Evolutionary conservation across 2,888 invertebrate species (phyloP).

Genomic region (Pseudococcus jackbeardsleyi): DNA sequence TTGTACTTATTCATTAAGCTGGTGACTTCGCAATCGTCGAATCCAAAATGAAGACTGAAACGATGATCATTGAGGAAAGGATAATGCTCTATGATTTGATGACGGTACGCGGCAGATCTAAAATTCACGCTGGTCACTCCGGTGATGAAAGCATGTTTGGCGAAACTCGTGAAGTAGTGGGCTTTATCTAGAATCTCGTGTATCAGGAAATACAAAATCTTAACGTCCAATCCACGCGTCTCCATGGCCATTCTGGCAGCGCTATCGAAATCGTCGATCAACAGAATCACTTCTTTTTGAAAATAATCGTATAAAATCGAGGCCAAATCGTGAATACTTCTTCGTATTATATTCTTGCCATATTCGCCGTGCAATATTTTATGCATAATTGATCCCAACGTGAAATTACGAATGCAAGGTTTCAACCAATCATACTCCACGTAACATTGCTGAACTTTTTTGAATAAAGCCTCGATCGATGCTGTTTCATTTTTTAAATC

Average conservation of each 20-base stretch:
- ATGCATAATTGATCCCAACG: not conserved
- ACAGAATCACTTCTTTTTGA: not conserved
- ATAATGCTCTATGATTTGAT: not conserved
- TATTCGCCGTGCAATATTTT: not conserved
- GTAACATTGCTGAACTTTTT: not conserved
- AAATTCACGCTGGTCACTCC: not conserved
- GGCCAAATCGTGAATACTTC: not conserved
- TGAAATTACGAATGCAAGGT: not conserved
- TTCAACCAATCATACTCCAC: not conserved
- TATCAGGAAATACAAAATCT: not conserved
- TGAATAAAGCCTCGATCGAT: not conserved
- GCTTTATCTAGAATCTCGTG: constrained; percentile 1
- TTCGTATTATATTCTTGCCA: not conserved
- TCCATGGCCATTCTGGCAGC: not conserved
- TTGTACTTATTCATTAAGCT: not conserved
- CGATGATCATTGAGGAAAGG: not conserved
- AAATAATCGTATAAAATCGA: not conserved
- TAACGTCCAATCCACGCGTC: not conserved
- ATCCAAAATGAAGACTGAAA: not conserved
- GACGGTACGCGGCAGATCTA: not conserved
- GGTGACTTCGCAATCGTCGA: not conserved
- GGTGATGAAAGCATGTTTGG: not conserved
- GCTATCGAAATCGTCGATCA: constrained; percentile 23
- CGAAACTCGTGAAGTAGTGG: not conserved
- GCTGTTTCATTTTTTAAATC: not conserved